These are phyloP conservation scores for Psilopsiagon aymara DNA, from an alignment of 2,113 vertebrate genomes.

Conservation along the genomic window DNA sequence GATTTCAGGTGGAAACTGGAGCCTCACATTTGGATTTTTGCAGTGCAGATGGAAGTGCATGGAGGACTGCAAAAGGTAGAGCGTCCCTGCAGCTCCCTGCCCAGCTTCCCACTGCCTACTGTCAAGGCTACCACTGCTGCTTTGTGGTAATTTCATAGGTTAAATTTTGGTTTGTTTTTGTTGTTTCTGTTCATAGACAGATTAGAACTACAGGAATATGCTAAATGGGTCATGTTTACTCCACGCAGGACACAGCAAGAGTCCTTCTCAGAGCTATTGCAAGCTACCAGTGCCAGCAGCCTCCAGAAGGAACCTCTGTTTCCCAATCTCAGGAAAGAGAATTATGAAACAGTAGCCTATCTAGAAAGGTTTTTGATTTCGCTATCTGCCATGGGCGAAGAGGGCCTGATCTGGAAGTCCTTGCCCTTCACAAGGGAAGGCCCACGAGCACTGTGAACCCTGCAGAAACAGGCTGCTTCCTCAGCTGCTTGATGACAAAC, in stretches of 20 bases:
- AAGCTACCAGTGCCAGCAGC: not conserved
- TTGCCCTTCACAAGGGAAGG: not conserved
- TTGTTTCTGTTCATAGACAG: not conserved
- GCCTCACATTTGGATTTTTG: not conserved
- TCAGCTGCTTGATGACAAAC: not conserved
- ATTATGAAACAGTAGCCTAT: not conserved
- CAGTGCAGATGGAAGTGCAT: not conserved
- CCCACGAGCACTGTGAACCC: accelerated
- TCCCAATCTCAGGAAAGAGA: not conserved
- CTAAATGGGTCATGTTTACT: not conserved
- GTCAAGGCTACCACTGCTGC: not conserved
- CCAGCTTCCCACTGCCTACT: not conserved
- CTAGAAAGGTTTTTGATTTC: not conserved
- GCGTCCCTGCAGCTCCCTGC: not conserved
- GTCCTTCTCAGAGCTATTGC: not conserved
- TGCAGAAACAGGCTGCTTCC: not conserved
- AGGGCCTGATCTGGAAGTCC: not conserved
- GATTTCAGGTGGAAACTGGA: not conserved
- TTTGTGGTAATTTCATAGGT: not conserved
- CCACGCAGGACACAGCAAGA: not conserved
- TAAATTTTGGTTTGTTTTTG: not conserved
- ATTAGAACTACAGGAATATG: not conserved
- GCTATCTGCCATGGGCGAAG: too few species aligned
- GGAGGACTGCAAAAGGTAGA: not conserved
- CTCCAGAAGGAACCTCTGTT: not conserved